Evolutionary conservation across 2,888 invertebrate species (phyloP).

Genomic region (Eumacrocentrus americanus): DNA sequence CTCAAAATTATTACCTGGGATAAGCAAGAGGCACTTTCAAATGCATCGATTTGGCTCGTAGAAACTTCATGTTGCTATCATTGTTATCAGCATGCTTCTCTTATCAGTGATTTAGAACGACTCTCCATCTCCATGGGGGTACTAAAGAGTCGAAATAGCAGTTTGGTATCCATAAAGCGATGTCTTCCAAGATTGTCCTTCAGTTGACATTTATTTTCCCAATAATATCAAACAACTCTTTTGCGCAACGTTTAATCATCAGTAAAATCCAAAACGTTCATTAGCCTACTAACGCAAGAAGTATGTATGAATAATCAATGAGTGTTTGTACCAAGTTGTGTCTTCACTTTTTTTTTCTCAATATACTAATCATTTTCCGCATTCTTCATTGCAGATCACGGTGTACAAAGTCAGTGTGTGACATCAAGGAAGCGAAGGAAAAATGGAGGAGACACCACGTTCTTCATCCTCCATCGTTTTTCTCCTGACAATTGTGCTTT

Average conservation of each 20-base stretch:
- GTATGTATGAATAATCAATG: slow-evolving; percentile 11
- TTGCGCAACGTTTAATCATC: not conserved
- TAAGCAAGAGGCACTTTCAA: not conserved
- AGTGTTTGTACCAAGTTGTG: not conserved
- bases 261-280: slow-evolving; percentile 4
- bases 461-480: slow-evolving; percentile 35
- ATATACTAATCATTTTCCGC: not conserved
- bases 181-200: not conserved
- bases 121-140: not conserved
- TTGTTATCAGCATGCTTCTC: not conserved
- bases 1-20: not conserved
- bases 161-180: not conserved
- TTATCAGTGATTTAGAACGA: slow-evolving; percentile 2
- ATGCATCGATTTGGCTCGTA: not conserved
- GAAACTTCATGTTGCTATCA: not conserved
- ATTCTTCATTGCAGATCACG: slow-evolving; percentile 4
- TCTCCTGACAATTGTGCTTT: slow-evolving; percentile 38
- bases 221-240: not conserved
- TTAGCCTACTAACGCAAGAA: not conserved
- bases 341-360: not conserved
- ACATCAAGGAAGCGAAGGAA: not conserved
- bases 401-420: not conserved
- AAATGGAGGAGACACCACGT: not conserved
- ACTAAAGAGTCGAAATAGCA: not conserved
- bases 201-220: not conserved